Evolutionary conservation across 1,140 invertebrate genomes (phyloP), one percentile per base, ranked within the genome.

Genomic region (Pseudachorutes palmiensis): DNA sequence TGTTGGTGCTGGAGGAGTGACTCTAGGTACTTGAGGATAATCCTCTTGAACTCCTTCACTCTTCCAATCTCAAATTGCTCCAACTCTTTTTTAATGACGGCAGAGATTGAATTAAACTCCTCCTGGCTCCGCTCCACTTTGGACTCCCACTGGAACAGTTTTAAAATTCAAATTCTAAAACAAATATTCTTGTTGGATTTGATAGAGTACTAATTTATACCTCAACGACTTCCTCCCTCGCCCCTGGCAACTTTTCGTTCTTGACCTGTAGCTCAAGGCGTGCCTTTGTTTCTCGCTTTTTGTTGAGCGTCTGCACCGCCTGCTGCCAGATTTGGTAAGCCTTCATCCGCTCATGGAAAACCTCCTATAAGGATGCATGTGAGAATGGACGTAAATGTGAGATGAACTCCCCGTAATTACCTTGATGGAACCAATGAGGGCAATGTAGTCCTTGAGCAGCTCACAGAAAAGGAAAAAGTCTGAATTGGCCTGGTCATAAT

Each of bases 321-420:
- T 95, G 92, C 78, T 98, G 94, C 92, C 96, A 98, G 74, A 90
- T 91, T 81, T 98, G 95, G 79, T 96, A 99, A 0, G 91, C 87
- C 82, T 99, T 98, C 0, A 98, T 94, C 74, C 97, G 83, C 79
- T 98, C 95, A 77, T 97, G 92, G 75, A 99, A 97, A n/a, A 95
- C 92, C 77, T 96, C 94, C 85, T 90, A 81, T 41, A 66, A 45
- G 64, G 2, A 24, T 31, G 59, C 62, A 29, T 28, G 9, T 5
- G 41, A 45, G 19, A 41, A 19, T 41, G 19, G 19, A 9, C 36
- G 19, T n/a, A 41, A 41, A 55, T 22, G 24, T 12, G 9, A 12
- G 5, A 55, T 55, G 3, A 5, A 26, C 26, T 67, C 2, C 19
- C 24, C 12, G 3, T 36, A 36, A 28, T 57, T 75, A 88, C 88